A percentile compares a stretch with the other conserved stretches of the same genome.
Conservation (phyloP, 2,797 vertebrate species). For the Eulemur albifrons region DNA sequence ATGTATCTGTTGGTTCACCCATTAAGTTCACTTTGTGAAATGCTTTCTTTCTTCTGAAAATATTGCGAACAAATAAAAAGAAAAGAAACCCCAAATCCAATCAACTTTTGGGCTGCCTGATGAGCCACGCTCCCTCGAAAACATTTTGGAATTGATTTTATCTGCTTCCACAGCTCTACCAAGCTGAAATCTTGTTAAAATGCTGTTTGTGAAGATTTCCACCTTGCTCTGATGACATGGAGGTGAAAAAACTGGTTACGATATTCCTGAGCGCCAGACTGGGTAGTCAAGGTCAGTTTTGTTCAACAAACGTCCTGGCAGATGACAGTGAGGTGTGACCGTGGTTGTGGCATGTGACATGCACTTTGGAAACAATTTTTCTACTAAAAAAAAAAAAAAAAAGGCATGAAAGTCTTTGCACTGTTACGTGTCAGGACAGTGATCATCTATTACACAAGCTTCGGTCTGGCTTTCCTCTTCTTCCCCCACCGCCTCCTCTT, state of each 20-base stretch:
- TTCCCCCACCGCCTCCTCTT: slow-evolving; percentile 90
- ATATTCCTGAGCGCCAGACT: slow-evolving; percentile 99
- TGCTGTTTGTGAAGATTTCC: slow-evolving; percentile 72
- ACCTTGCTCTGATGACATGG: slow-evolving; percentile 76
- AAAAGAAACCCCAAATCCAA: slow-evolving; percentile 63
- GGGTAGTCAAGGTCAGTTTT: slow-evolving; percentile 91
- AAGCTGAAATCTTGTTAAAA: slow-evolving; percentile 72
- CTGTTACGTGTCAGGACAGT: slow-evolving; percentile 91
- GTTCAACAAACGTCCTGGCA: slow-evolving; percentile 87
- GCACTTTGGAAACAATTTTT: slow-evolving; percentile 89
- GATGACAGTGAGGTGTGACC: slow-evolving; percentile 87
- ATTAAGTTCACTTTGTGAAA: slow-evolving; percentile 69
- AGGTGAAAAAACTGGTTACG: slow-evolving; percentile 88
- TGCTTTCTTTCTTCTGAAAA: slow-evolving; percentile 67
- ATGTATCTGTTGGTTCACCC: slow-evolving; percentile 61
- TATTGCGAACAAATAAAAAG: slow-evolving; percentile 63
- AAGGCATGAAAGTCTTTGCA: slow-evolving; percentile 73
- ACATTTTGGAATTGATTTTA: slow-evolving; percentile 61
- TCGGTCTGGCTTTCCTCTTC: slow-evolving; percentile 85
- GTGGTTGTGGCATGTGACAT: slow-evolving; percentile 88
- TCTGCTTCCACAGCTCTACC: slow-evolving; percentile 67
- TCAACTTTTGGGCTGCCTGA: slow-evolving; percentile 33
- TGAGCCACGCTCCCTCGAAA: slow-evolving; percentile 77
- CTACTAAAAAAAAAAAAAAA: slow-evolving; percentile 60
- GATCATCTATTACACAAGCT: slow-evolving; percentile 86